Conservation (phyloP, 2,888 invertebrate species). For the Hipparchia semele region DNA sequence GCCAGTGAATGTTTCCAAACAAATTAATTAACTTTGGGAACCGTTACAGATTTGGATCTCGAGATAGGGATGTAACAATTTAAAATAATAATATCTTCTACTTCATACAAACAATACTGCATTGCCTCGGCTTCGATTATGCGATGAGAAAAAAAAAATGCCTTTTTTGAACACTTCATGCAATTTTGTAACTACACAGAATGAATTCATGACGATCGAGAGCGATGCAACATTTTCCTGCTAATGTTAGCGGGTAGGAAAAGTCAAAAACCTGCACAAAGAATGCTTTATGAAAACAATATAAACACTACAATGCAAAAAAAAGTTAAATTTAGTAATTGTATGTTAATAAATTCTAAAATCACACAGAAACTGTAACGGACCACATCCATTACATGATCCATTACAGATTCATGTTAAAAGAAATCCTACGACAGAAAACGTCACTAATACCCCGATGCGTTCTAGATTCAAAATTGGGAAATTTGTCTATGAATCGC, state of each 20-base stretch:
- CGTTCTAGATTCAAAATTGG: slow-evolving; percentile 19
- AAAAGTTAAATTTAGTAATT: slow-evolving; percentile 68
- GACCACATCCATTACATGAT: slow-evolving; percentile 47
- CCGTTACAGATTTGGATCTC: slow-evolving; percentile 34
- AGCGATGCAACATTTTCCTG: slow-evolving; percentile 83
- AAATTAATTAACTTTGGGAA: slow-evolving; percentile 69
- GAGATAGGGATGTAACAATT: slow-evolving; percentile 32
- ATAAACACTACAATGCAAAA: slow-evolving; percentile 80
- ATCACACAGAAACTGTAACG: slow-evolving; percentile 56
- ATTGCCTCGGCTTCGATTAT: slow-evolving; percentile 63
- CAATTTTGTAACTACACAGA: slow-evolving; percentile 59
- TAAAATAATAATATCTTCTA: slow-evolving; percentile 47
- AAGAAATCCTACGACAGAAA: slow-evolving; percentile 63
- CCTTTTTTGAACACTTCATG: slow-evolving; percentile 70
- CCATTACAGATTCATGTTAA: slow-evolving; percentile 30
- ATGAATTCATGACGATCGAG: slow-evolving; percentile 64
- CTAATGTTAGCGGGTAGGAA: slow-evolving; percentile 81
- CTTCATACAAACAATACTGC: slow-evolving; percentile 46
- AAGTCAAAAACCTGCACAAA: slow-evolving; percentile 81
- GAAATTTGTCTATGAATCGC: slow-evolving; percentile 49
- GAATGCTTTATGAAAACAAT: slow-evolving; percentile 77
- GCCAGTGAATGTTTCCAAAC: slow-evolving; percentile 66
- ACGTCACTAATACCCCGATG: slow-evolving; percentile 69
- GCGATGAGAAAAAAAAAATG: slow-evolving; percentile 58
- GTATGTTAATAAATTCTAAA: slow-evolving; percentile 71